Base-by-base conservation (phyloP, 2,888 invertebrate genomes). In the Epistrophe grossulariae region DNA sequence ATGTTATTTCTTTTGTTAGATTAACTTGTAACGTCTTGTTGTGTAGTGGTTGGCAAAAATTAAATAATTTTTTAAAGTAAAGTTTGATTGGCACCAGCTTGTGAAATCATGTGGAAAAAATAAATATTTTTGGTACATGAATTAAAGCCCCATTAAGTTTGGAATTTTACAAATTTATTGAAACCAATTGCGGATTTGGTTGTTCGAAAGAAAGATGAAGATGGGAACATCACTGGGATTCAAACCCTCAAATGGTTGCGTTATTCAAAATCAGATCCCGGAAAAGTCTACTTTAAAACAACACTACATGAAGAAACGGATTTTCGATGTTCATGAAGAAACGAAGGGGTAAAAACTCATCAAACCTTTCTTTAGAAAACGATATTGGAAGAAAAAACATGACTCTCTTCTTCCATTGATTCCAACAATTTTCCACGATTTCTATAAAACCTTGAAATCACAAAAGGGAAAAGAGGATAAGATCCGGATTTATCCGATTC, bases 371-470 rank as follows among this genome's bases (percentile, higher is more conserved):
- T 57, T 57, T 57, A 31, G 10, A 57, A 57, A 57, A 57, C 13
- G 8, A 57, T 57, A 57, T 31, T n/a, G 5, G 31, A 57, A 57
- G 35, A 35, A 57, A 57, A 57, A 57, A 57, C 35, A 24, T 57
- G 8, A n/a, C 10, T 57, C n/a, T n/a, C n/a, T 57, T 31, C n/a
- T 57, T n/a, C 57, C 35, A n/a, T 31, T 55, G n/a, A 55, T 55
- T 55, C n/a, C 31, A 28, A 55, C 19, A 52, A 52, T 24, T 52
- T 52, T 28, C 28, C 55, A 55, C 28, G 55, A 55, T 55, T 55
- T 55, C 28, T 55, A 55, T 55, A 55, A 55, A 55, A 28, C 11
- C 28, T 28, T 55, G 55, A 55, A 55, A 55, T 55, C 55, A 55
- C 13, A 28, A 28, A 28, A 55, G 15, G 28, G 28, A 17, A 28